Evolutionary conservation across 2,113 vertebrate species (phyloP).

Genomic region (Perca schrenkii): DNA sequence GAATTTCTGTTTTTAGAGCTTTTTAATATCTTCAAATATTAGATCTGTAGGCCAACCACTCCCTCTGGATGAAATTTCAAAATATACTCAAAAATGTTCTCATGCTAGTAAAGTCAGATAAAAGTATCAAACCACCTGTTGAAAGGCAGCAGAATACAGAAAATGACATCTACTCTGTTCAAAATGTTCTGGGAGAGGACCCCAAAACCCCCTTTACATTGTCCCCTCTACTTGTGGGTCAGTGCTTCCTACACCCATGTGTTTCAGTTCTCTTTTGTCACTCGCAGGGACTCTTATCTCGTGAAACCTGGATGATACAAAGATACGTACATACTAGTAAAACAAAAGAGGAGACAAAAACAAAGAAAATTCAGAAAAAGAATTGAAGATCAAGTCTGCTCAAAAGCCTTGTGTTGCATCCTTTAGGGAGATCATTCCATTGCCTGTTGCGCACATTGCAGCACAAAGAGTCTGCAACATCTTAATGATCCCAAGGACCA

Average conservation of each 20-base stretch:
- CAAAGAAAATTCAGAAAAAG: conserved; percentile 15
- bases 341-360: neutral
- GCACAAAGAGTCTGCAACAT: conserved; percentile 30
- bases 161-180: too few relatives aligned
- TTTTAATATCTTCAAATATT: too few relatives aligned
- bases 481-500: conserved; percentile 50
- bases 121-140: too few relatives aligned
- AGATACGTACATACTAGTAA: neutral
- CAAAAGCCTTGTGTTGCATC: conserved; percentile 12
- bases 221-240: too few relatives aligned
- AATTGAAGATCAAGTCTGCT: conserved; percentile 40
- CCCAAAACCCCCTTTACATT: too few relatives aligned
- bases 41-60: too few relatives aligned
- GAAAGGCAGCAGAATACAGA: too few relatives aligned
- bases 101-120: too few relatives aligned
- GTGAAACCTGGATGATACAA: conserved; percentile 28
- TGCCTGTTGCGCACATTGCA: conserved; percentile 27
- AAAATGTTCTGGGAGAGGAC: too few relatives aligned
- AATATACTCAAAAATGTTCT: too few relatives aligned
- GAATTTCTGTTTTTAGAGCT: too few relatives aligned
- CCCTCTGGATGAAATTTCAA: too few relatives aligned
- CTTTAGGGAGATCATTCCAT: conserved; percentile 19
- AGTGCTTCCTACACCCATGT: neutral
- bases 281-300: conserved; percentile 2
- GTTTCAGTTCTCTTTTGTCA: neutral